These are phyloP conservation scores for Pangasius macronema DNA, from an alignment of 2,797 vertebrate genomes.

Conservation along the genomic window DNA sequence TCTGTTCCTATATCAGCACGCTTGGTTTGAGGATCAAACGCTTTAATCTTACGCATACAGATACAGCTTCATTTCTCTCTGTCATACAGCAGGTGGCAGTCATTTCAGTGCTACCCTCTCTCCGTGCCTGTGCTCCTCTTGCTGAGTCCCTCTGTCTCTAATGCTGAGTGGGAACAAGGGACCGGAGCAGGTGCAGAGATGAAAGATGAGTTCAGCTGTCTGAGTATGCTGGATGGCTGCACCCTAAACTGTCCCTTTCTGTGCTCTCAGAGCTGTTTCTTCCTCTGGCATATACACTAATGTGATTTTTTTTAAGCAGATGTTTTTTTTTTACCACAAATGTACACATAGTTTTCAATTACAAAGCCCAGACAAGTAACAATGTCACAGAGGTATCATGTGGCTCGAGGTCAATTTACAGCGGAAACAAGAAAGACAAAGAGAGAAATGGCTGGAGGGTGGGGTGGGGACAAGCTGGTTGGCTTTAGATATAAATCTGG, in stretches of 20 bases:
- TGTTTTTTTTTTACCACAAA: constrained; percentile 25
- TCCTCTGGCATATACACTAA: background rate
- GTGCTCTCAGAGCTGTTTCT: background rate
- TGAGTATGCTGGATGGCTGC: constrained; percentile 47
- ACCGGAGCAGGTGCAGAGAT: constrained; percentile 61
- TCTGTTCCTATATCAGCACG: constrained; percentile 5
- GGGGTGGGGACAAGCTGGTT: constrained; percentile 35
- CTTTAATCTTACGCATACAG: background rate
- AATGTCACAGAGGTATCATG: constrained; percentile 18
- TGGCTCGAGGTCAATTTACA: constrained; percentile 20
- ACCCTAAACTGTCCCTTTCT: constrained; percentile 38
- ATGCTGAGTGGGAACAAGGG: constrained; percentile 40
- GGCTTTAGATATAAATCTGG: constrained; percentile 65
- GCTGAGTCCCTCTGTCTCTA: constrained; percentile 25
- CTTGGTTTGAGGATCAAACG: constrained; percentile 9
- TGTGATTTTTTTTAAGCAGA: constrained; percentile 32
- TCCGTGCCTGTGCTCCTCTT: background rate
- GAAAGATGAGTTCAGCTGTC: constrained; percentile 61
- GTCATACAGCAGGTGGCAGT: constrained; percentile 55
- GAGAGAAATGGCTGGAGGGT: background rate
- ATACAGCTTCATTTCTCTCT: constrained; percentile 21
- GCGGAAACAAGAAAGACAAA: background rate
- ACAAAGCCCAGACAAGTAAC: constrained; percentile 22
- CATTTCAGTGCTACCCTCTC: constrained; percentile 27
- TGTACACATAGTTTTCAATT: constrained; percentile 12